phyloP scores from a whole-genome alignment of 2,113 vertebrate species.

The Myrmecophaga tridactyla region DNA sequence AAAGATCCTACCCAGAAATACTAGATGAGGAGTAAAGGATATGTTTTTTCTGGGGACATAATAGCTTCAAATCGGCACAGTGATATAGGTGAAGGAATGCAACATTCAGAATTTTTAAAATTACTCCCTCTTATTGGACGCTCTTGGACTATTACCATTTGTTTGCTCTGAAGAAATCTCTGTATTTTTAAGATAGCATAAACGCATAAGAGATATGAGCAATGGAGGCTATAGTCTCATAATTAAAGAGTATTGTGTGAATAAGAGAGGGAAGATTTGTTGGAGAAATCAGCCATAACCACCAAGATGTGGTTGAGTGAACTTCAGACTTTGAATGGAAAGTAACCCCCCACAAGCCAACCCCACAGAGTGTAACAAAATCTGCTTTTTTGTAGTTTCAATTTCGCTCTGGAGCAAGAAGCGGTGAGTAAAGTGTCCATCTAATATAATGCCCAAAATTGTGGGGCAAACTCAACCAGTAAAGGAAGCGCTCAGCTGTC shows the following conservation, averaged over 20 bases:
- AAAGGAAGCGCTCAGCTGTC: background rate
- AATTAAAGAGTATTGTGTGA: background rate
- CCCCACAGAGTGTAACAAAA: background rate
- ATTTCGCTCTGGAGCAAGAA: background rate
- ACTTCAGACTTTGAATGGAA: no score
- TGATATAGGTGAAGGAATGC: background rate
- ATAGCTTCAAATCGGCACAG: no score
- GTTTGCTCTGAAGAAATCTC: background rate
- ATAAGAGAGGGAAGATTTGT: background rate
- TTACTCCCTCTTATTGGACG: no score
- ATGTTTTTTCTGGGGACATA: no score
- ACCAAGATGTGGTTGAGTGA: background rate
- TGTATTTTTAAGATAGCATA: background rate
- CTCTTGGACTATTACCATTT: background rate
- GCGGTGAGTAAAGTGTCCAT: background rate
- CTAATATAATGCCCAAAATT: background rate
- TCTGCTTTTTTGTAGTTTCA: background rate
- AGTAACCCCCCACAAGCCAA: no score
- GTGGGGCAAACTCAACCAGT: no score
- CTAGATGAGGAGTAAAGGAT: no score
- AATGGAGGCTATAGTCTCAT: background rate
- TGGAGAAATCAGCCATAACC: background rate
- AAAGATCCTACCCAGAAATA: no score
- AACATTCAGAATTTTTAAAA: background rate
- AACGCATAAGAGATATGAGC: rapidly evolving